Percentiles rank a stretch among this genome's conserved stretches.
phyloP scores from a whole-genome alignment of 2,113 vertebrate genomes.

The Ictalurus furcatus region DNA sequence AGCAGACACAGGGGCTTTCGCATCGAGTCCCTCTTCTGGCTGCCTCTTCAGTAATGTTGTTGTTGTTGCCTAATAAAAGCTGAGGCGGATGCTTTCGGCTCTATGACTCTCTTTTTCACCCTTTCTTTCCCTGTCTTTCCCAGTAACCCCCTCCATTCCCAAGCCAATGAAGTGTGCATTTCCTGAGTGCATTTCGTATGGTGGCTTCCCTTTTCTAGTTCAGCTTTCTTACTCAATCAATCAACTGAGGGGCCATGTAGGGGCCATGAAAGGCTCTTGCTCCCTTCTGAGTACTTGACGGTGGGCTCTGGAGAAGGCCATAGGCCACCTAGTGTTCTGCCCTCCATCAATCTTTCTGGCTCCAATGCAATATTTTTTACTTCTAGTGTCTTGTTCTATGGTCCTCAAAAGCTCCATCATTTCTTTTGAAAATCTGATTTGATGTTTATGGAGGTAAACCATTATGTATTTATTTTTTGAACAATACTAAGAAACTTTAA shows the following conservation, averaged over 20 bases:
- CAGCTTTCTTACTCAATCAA: slow-evolving; percentile 67
- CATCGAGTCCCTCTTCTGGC: slow-evolving; percentile 63
- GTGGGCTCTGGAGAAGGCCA: slow-evolving; percentile 63
- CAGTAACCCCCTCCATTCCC: slow-evolving; percentile 55
- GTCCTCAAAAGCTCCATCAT: not conserved
- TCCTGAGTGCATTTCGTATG: slow-evolving; percentile 69
- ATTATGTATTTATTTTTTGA: no score
- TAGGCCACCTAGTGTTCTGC: slow-evolving; percentile 59
- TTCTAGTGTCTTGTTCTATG: not conserved
- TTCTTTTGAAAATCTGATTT: not conserved
- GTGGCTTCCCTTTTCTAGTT: slow-evolving; percentile 61
- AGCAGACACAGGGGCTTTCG: slow-evolving; percentile 54
- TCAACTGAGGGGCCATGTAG: slow-evolving; percentile 61
- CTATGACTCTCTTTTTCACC: slow-evolving; percentile 65
- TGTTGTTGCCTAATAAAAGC: slow-evolving; percentile 75
- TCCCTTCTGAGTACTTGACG: slow-evolving; percentile 60
- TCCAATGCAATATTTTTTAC: slow-evolving; percentile 49
- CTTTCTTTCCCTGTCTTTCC: slow-evolving; percentile 56
- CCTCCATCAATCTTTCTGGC: slow-evolving; percentile 62
- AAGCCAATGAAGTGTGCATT: slow-evolving; percentile 66
- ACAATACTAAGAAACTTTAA: not conserved
- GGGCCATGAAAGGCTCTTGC: slow-evolving; percentile 65
- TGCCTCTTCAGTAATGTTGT: slow-evolving; percentile 73
- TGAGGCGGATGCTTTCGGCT: slow-evolving; percentile 73
- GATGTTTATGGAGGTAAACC: no score